Evolutionary conservation across 1,140 invertebrate species (phyloP), one percentile per base, ranked within the genome.

Genomic region (Cardiocondyla obscurior): DNA sequence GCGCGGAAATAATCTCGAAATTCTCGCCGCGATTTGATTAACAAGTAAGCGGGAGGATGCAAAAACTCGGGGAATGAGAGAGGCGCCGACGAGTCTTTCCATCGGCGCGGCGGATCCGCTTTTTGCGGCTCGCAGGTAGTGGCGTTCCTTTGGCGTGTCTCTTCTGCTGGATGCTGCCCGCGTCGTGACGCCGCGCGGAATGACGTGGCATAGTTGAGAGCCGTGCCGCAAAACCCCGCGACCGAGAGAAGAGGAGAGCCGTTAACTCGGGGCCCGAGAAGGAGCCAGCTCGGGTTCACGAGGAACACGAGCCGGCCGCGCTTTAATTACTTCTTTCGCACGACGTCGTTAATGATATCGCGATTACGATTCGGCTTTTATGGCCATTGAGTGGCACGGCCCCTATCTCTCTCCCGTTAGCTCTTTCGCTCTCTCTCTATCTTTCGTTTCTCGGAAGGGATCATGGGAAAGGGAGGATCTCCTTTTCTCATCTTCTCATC

Each of bases 251-350:
- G 65, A 53, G 44, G 46, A 79, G 74, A 79, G 74, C 62, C 62
- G 74, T 77, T 77, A 77, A 51, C 19, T 51, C 60, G 62, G 53
- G 44, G n/a, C n/a, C 46, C 49, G 46, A 79, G 62, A 51, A 67
- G 67, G 62, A 79, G 33, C n/a, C 46, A 30, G 22, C 4, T 67
- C 33, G 36, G 25, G 36, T 74, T 46, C 55, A 33, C 16, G 60
- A 49, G 44, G 22, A 67, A 67, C 60, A 77, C 60, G 60, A 79
- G 62, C 46, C 62, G 25, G 25, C 62, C 60, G 16, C 74, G 62
- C 74, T 79, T 79, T 79, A 79, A 79, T 79, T 79, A 69, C 74
- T 69, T 79, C 74, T 79, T 79, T 79, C 74, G 74, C 74, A 57
- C 74, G 62, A 69, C 33, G 46, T 79, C 46, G 74, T 79, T 79